A percentile compares a stretch with the other conserved stretches of the same genome.
phyloP scores from a whole-genome alignment of 2,113 vertebrate species.

The Phrynosoma platyrhinos region DNA sequence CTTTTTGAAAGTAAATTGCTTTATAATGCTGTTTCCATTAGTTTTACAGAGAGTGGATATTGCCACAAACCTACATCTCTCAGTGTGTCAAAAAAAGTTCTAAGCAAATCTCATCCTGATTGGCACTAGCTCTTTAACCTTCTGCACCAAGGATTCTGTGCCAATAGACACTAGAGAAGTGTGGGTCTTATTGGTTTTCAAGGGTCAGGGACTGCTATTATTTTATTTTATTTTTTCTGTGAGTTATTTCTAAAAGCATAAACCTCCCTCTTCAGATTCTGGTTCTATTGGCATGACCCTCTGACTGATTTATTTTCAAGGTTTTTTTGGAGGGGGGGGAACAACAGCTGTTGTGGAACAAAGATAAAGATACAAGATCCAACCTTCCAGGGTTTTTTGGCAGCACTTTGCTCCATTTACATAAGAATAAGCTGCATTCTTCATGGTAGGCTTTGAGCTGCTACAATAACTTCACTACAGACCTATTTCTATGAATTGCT shows the following conservation, averaged over 20 bases:
- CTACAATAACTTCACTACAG: neutral
- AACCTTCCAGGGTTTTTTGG: slow-evolving; percentile 9
- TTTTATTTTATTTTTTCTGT: neutral
- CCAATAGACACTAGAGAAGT: neutral
- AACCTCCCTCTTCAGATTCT: neutral
- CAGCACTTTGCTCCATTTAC: slow-evolving; percentile 10
- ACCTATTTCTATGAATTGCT: neutral
- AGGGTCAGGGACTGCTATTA: neutral
- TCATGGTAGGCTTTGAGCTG: slow-evolving; percentile 16
- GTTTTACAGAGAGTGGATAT: slow-evolving; percentile 15
- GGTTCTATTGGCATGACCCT: slow-evolving; percentile 12
- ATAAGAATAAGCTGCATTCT: slow-evolving; percentile 8
- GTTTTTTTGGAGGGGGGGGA: neutral
- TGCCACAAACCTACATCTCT: neutral
- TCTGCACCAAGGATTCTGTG: slow-evolving; percentile 1
- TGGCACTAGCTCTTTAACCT: neutral
- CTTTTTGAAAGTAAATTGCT: slow-evolving; percentile 49
- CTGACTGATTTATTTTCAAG: neutral
- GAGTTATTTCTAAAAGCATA: neutral
- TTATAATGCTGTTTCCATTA: neutral
- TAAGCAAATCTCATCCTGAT: slow-evolving; percentile 36
- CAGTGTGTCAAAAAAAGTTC: slow-evolving; percentile 22
- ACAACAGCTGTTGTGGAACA: neutral
- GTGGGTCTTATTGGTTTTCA: neutral
- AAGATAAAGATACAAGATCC: slow-evolving; percentile 26